Base-by-base conservation (phyloP, 2,113 vertebrate species). In the Tetrao urogallus region DNA sequence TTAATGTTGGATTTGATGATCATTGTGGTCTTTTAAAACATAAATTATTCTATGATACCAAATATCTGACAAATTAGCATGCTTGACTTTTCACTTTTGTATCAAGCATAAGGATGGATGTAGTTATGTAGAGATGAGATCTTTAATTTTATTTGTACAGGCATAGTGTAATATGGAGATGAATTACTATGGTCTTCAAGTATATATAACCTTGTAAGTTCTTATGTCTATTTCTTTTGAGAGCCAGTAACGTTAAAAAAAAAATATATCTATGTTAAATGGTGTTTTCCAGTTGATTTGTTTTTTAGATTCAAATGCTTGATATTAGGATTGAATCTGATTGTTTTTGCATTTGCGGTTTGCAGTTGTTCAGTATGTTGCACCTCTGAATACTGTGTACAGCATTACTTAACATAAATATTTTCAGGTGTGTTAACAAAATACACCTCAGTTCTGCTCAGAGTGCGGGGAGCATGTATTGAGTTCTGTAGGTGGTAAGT, bases 311-410 rank as follows among this genome's bases (percentile, higher is more conserved):
- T 75, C 1, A 50, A 36, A 7, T 30, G n/a, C 56, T 84, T 78
- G 60, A 10, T 82, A 52, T 77, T 88, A 54, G 47, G 10, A 28
- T 45, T 67, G 21, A 65, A 40, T 95, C 19, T 87, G 48, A 13
- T 50, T 61, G 92, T 86, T 60, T 89, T 79, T 38, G 13, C 21
- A n/a, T 84, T 94, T 94, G 65, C 90, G 57, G 34, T 21, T 6
- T 63, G 13, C 52, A 76, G 27, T 74, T 83, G 48, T 58, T 94
- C 90, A 64, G 2, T 12, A 48, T 60, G 56, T 25, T 47, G 7
- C 45, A 30, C 15, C 42, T 73, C 14, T 90, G 81, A 79, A 19
- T 80, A 76, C n/a, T n/a, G 82, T 8, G 24, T 30, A 58, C 15
- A 74, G 32, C 12, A 25, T 73, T 34, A 58, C 81, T 94, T 91